A percentile compares a stretch with the other conserved stretches of the same genome.
Evolutionary conservation across 1,140 invertebrate species (phyloP).

Genomic region (Rhagoletis pomonella): DNA sequence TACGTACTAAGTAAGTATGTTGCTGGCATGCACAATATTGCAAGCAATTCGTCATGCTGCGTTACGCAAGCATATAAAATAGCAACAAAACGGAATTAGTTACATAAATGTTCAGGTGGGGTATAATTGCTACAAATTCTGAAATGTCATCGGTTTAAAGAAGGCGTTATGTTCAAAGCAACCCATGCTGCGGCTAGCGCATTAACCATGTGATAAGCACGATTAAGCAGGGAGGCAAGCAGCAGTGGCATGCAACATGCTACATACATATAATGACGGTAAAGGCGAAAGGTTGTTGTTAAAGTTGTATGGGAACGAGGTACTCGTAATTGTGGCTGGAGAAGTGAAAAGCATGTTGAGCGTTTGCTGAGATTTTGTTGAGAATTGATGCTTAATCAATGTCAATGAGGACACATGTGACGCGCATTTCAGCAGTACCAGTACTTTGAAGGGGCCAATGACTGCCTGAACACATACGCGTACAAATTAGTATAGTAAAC

Average conservation of each 20-base stretch:
- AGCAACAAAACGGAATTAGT: neutral
- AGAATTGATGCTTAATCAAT: conserved; percentile 41
- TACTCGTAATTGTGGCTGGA: neutral
- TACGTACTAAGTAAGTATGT: neutral
- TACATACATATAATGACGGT: neutral
- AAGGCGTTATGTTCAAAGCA: neutral
- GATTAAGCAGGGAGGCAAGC: conserved; percentile 16
- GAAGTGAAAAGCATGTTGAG: neutral
- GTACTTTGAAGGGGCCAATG: neutral
- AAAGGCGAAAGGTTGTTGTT: conserved; percentile 14
- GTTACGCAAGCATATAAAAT: neutral
- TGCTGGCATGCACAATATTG: neutral
- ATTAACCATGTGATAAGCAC: conserved; percentile 39
- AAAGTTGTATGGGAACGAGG: neutral
- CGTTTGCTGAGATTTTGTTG: conserved; percentile 17
- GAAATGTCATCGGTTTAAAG: conserved; percentile 36
- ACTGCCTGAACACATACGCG: neutral
- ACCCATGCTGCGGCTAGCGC: neutral
- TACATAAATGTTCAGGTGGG: neutral
- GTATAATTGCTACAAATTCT: conserved; percentile 46
- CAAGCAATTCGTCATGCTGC: conserved; percentile 42
- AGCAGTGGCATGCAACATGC: conserved; percentile 18
- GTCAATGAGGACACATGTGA: conserved; percentile 43
- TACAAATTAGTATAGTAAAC: conserved; percentile 40
- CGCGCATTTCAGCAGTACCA: neutral